A percentile compares a stretch with the other conserved stretches of the same genome.
Conservation (phyloP, 2,797 vertebrate genomes). For the Harpagifer antarcticus region DNA sequence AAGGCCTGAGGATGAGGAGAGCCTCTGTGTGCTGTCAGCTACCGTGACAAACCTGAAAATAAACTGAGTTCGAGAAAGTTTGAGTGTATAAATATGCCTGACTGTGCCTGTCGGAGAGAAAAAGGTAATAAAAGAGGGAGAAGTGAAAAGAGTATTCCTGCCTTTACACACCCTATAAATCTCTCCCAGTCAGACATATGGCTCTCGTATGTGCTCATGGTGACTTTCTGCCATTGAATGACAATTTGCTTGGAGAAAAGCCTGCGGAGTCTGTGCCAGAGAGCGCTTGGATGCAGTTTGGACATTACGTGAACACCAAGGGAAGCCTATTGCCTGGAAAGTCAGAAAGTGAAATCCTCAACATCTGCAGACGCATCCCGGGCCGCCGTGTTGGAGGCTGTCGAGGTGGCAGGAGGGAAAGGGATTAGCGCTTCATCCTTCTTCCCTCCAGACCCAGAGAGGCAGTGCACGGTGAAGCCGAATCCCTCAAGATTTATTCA, state of each 20-base stretch:
- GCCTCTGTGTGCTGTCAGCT: neutral
- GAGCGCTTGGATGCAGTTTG: slow-evolving; percentile 34
- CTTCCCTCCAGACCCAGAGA: slow-evolving; percentile 30
- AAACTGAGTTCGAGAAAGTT: neutral
- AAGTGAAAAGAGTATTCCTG: slow-evolving; percentile 25
- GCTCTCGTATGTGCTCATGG: slow-evolving; percentile 42
- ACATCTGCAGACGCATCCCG: slow-evolving; percentile 45
- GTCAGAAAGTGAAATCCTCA: slow-evolving; percentile 46
- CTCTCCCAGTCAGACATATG: slow-evolving; percentile 46
- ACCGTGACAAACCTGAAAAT: slow-evolving; percentile 20
- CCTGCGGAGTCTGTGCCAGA: neutral
- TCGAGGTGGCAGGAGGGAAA: slow-evolving; percentile 56
- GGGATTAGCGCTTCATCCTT: slow-evolving; percentile 41
- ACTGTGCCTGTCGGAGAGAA: neutral
- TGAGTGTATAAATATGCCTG: neutral
- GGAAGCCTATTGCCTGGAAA: slow-evolving; percentile 54
- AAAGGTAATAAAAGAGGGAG: slow-evolving; percentile 24
- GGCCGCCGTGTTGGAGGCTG: slow-evolving; percentile 10
- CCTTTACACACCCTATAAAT: slow-evolving; percentile 31
- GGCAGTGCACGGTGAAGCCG: slow-evolving; percentile 30
- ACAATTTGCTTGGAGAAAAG: slow-evolving; percentile 25
- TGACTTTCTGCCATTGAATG: slow-evolving; percentile 33
- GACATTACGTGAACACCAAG: slow-evolving; percentile 54
- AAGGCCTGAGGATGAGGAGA: slow-evolving; percentile 4
- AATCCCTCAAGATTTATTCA: slow-evolving; percentile 39